Conservation (phyloP, 2,888 invertebrate genomes). For the Pandemis corylana region DNA sequence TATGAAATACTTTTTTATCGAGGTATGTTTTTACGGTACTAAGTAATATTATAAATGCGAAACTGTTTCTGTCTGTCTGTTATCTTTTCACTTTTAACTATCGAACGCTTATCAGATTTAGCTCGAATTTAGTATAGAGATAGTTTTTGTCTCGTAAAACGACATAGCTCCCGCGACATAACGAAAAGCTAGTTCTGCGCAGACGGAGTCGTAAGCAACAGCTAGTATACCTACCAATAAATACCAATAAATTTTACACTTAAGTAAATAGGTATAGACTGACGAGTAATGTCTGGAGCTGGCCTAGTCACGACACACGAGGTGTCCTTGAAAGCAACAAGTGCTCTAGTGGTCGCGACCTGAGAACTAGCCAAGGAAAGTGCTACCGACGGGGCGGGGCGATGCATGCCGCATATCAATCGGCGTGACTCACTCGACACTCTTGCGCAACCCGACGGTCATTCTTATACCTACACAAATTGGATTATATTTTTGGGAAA, state of each 20-base stretch:
- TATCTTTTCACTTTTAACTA: too few species aligned
- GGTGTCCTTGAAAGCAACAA: conserved; percentile 30
- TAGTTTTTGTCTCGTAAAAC: too few species aligned
- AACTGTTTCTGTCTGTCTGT: too few species aligned
- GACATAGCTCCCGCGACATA: too few species aligned
- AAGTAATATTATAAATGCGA: too few species aligned
- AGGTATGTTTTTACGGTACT: too few species aligned
- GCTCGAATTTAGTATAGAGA: not conserved
- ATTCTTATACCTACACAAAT: conserved; percentile 52
- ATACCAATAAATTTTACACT: not conserved
- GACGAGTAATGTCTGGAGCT: not conserved
- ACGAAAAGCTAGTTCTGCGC: too few species aligned
- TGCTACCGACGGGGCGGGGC: conserved; percentile 47
- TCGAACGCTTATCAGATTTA: too few species aligned
- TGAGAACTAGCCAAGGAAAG: conserved; percentile 60
- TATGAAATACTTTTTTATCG: too few species aligned
- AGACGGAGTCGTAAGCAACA: too few species aligned
- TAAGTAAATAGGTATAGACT: not conserved
- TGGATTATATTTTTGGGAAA: conserved; percentile 43
- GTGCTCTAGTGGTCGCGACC: conserved; percentile 47
- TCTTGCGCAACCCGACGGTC: conserved; percentile 47
- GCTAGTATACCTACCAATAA: not conserved
- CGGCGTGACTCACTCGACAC: conserved; percentile 46
- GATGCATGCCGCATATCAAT: conserved; percentile 50
- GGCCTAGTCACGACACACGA: not conserved